A percentile compares a stretch with the other conserved stretches of the same genome.
phyloP scores from a whole-genome alignment of 2,888 invertebrate species.

The Anodontia alba region DNA sequence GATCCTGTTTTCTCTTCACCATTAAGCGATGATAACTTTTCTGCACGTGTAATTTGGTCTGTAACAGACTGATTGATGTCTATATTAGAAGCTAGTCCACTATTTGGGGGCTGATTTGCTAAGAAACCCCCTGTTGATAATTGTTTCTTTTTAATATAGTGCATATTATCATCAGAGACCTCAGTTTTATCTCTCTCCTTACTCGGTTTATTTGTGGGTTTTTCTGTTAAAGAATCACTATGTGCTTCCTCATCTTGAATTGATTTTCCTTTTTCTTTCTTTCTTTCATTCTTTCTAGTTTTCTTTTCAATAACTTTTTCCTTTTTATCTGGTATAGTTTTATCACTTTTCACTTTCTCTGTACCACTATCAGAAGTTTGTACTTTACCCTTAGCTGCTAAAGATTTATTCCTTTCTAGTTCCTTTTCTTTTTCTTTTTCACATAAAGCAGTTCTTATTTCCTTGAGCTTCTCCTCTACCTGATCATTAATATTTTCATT shows the following conservation, averaged over 20 bases:
- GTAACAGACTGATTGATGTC: conserved; percentile 81
- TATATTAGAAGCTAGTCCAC: conserved; percentile 69
- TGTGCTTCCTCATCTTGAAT: conserved; percentile 16
- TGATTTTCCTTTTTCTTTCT: conserved; percentile 43
- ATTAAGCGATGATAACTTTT: conserved; percentile 66
- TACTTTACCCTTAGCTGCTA: not conserved
- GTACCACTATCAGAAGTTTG: conserved; percentile 11
- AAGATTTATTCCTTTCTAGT: conserved; percentile 15
- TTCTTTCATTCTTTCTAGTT: conserved; percentile 27
- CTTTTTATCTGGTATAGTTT: not conserved
- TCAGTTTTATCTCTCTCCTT: conserved; percentile 37
- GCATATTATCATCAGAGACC: conserved; percentile 79
- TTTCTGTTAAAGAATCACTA: conserved; percentile 13
- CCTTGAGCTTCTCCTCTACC: conserved; percentile 43
- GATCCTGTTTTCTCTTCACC: conserved; percentile 66
- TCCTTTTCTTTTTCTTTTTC: conserved; percentile 44
- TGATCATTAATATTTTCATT: conserved; percentile 26
- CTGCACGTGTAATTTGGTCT: conserved; percentile 78
- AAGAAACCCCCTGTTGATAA: conserved; percentile 71
- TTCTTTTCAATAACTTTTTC: conserved; percentile 16
- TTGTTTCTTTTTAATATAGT: conserved; percentile 81
- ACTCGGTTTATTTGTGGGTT: conserved; percentile 20
- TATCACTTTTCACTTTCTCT: conserved; percentile 4
- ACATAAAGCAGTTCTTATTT: conserved; percentile 46
- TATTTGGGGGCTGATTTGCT: conserved; percentile 52